Conservation (phyloP, 2,888 invertebrate genomes). For the Andrena flavipes region DNA sequence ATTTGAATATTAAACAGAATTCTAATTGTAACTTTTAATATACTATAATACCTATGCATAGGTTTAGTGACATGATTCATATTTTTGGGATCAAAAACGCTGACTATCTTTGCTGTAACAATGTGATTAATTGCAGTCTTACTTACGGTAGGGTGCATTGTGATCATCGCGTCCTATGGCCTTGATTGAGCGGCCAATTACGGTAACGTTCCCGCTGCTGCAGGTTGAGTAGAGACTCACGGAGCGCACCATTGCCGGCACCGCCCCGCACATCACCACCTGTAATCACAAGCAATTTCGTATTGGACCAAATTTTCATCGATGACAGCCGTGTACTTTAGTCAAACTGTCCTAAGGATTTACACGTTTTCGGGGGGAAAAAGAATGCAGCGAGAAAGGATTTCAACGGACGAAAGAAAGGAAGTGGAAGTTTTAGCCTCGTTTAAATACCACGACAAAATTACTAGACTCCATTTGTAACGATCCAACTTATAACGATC, state of each 20-base stretch:
- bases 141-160: slow-evolving; percentile 88
- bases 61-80: not conserved
- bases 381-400: too few relatives aligned
- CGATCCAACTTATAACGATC: too few relatives aligned
- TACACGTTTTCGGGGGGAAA: not conserved
- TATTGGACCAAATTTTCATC: slow-evolving; percentile 8
- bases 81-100: not conserved
- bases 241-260: slow-evolving; percentile 90
- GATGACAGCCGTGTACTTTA: not conserved
- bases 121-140: slow-evolving; percentile 48
- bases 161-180: slow-evolving; percentile 86
- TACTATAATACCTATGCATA: too few relatives aligned
- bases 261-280: slow-evolving; percentile 91
- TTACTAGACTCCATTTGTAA: too few relatives aligned
- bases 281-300: slow-evolving; percentile 78
- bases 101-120: not conserved
- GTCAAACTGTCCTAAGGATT: not conserved
- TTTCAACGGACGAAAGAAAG: too few relatives aligned
- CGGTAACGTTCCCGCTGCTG: slow-evolving; percentile 89
- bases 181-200: slow-evolving; percentile 88
- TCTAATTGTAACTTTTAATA: too few relatives aligned
- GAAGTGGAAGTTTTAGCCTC: too few relatives aligned
- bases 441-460: too few relatives aligned
- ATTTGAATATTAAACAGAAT: too few relatives aligned
- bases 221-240: slow-evolving; percentile 90